phyloP scores from a whole-genome alignment of 2,888 invertebrate species.

The Thymelicus sylvestris region DNA sequence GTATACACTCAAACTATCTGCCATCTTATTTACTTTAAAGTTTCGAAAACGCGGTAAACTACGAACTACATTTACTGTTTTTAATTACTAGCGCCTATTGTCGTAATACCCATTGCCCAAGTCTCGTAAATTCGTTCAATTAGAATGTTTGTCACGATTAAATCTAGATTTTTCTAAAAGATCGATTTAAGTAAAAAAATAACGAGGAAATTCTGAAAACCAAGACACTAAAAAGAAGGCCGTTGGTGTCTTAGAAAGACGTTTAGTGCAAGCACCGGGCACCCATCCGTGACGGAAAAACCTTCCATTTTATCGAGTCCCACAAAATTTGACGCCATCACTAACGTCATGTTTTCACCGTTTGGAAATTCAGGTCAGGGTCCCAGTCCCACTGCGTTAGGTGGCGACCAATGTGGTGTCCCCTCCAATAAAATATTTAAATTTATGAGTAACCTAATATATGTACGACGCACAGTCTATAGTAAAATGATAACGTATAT shows the following conservation, averaged over 20 bases:
- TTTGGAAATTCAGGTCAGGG: conserved; percentile 42
- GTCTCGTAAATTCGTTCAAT: background rate
- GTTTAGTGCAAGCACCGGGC: conserved; percentile 6
- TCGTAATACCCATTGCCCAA: background rate
- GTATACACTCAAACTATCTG: conserved; percentile 22
- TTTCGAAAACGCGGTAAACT: conserved; percentile 3
- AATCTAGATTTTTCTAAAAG: background rate
- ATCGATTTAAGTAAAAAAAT: background rate
- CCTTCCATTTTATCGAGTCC: background rate
- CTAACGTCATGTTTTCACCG: conserved; percentile 29
- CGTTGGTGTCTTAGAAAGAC: conserved; percentile 12
- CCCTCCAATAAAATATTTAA: conserved; percentile 15
- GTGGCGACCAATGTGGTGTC: conserved; percentile 8
- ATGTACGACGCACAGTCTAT: no score
- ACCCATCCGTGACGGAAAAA: conserved; percentile 16
- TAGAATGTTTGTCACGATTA: background rate
- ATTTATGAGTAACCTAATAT: background rate
- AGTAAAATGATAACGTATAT: no score
- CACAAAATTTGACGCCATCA: conserved; percentile 22
- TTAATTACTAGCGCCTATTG: background rate
- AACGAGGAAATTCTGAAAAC: conserved; percentile 24
- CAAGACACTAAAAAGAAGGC: conserved; percentile 11
- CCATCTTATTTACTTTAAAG: conserved; percentile 12
- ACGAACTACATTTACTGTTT: conserved; percentile 6
- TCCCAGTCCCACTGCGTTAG: conserved; percentile 24